Base-by-base conservation (phyloP, 2,888 invertebrate species). In the Patella depressa region DNA sequence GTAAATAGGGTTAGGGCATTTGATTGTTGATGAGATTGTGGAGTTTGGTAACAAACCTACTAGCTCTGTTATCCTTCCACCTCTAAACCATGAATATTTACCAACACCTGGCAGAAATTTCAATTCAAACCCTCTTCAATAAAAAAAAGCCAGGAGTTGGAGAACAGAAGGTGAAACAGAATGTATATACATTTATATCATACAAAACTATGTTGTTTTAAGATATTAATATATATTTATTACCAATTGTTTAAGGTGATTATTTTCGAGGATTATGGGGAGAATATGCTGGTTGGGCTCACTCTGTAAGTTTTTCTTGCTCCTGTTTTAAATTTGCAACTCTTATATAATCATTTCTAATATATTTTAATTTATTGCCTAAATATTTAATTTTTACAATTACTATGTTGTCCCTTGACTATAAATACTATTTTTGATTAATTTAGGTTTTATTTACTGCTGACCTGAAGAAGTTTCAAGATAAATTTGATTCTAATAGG, bases 221-320 rank as follows among this genome's bases (percentile, higher is more conserved):
- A 57, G 34, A 59, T 9, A 74, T 57, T 12, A 75, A 19, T 5
- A 29, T 15, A 11, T 17, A 57, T 53, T 65, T 14, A 29, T 73
- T 69, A n/a, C 71, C 45, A 76, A 73, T 59, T 65, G 34, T 84
- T 85, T 29, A 83, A 92, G 92, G 90, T 2, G 94, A 95, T 80
- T 94, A 95, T 91, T 97, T 98, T 89, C 93, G 96, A 83, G 90
- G 93, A 73, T 90, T 97, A 5, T 98, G 96, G 93, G 98, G 98
- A 3, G 94, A 95, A 55, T 93, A 95, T 90, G 97, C 98, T 19
- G 98, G 98, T 15, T 98, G 98, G 98, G 97, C 98, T 15, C 98
- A 98, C 91, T 95, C 97, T 74, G 96, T 98, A 92, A 94, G 94
- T 91, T 69, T 65, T 29, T 88, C 90, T 75, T 90, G 87, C 19